Evolutionary conservation across 2,113 vertebrate species (phyloP), one percentile per base, ranked within the genome.

Genomic region (Monarcha castaneiventris): DNA sequence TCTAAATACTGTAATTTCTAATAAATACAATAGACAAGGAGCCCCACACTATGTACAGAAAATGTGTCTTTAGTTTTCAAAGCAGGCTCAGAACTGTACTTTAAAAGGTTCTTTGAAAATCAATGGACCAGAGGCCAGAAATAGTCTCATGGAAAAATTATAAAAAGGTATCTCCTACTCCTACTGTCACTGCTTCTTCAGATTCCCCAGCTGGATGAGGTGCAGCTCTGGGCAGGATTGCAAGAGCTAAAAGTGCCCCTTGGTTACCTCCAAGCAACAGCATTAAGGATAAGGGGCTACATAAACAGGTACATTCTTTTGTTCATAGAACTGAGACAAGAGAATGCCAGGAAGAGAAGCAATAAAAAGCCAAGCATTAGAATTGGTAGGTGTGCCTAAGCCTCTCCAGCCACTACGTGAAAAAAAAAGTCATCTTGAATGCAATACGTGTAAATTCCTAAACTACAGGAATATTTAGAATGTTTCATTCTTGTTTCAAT

Each of bases 341-440:
- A 46, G 11, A 79, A 75, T 46, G 18, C 9, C 39, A 71, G 30
- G 13, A 58, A 84, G 22, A 43, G 85, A 87, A 74, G 22, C 29
- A 84, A 63, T 20, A 44, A 81, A 77, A 0, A 64, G 32, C 33
- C 46, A 89, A 72, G 21, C 33, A 76, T 14, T 18, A 32, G 16
- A 67, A 37, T 18, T 37, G 13, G 14, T 4, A n/a, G 68, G 9
- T 64, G 12, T 56, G 32, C 33, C 32, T 52, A 62, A 74, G 25
- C 37, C 30, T 52, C 41, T 52, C 49, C 59, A 69, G 59, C 12
- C n/a, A 64, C 15, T 8, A 27, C 0, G 0, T 8, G 6, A 37
- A 46, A 81, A 84, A 74, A 52, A 16, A 16, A 15, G 19, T 54
- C 20, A 86, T 61, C 9, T 76, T 59, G 35, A 44, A 90, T 25